Conservation (phyloP, 2,113 vertebrate genomes). For the Phycodurus eques region DNA sequence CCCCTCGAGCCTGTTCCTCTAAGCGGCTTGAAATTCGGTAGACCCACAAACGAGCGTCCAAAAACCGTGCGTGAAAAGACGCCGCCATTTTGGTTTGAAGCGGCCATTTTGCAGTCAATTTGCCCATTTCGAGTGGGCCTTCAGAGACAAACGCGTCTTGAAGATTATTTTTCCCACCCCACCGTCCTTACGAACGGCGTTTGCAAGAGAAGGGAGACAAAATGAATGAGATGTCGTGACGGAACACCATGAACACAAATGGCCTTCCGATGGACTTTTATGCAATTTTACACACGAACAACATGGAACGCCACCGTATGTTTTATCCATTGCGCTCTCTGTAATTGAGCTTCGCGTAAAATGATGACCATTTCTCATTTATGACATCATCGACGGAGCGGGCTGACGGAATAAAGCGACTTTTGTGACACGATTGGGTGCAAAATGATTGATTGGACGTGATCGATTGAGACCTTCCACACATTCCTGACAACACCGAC, state of each 20-base stretch:
- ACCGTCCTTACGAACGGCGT: not conserved
- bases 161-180: too few relatives aligned
- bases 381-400: too few relatives aligned
- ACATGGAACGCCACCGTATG: too few relatives aligned
- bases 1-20: not conserved
- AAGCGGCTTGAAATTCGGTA: not conserved
- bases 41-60: not conserved
- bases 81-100: not conserved
- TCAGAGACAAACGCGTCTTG: not conserved
- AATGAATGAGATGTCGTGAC: not conserved
- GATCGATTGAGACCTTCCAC: slow-evolving; percentile 9
- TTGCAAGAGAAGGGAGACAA: not conserved
- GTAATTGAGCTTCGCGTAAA: too few relatives aligned
- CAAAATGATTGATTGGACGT: not conserved
- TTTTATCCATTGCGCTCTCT: too few relatives aligned
- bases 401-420: too few relatives aligned
- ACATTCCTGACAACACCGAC: slow-evolving; percentile 13
- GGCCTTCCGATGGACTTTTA: too few relatives aligned
- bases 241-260: not conserved
- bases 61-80: not conserved
- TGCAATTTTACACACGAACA: too few relatives aligned
- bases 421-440: not conserved
- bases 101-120: not conserved
- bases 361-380: too few relatives aligned
- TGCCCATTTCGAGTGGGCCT: not conserved